A percentile compares a stretch with the other conserved stretches of the same genome.
Evolutionary conservation across 1,140 invertebrate genomes (phyloP).

Genomic region (Rhopalosiphum padi): DNA sequence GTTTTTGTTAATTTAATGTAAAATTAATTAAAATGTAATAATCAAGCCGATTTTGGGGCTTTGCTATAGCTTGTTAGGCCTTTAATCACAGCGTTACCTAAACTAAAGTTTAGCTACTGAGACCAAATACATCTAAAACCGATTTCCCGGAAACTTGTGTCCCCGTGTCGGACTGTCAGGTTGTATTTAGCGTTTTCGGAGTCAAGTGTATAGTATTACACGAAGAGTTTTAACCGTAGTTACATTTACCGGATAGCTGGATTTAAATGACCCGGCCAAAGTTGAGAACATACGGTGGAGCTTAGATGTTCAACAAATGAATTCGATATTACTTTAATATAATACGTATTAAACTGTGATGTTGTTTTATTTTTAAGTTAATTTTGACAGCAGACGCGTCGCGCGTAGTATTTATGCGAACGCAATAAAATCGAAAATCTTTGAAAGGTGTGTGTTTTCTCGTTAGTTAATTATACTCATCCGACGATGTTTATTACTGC

Average conservation of each 20-base stretch:
- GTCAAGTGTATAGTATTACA: not conserved
- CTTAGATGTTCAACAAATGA: not conserved
- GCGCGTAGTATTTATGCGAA: not conserved
- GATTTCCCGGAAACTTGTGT: conserved; percentile 34
- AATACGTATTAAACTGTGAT: not conserved
- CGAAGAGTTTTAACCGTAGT: conserved; percentile 26
- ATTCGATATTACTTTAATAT: not conserved
- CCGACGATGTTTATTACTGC: not conserved
- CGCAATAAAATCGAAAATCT: not conserved
- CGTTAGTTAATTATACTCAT: conserved; percentile 29
- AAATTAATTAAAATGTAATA: too few relatives aligned
- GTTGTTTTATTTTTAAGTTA: not conserved
- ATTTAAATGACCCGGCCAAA: not conserved
- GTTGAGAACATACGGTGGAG: not conserved
- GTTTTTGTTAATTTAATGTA: too few relatives aligned
- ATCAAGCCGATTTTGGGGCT: not conserved
- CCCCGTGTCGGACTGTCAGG: not conserved
- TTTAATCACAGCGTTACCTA: not conserved
- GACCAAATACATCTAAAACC: not conserved
- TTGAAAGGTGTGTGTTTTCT: not conserved
- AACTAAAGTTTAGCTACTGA: not conserved
- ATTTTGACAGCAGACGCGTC: not conserved
- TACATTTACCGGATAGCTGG: not conserved
- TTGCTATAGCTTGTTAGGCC: not conserved
- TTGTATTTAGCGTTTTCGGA: not conserved